These are phyloP conservation scores for Lepidothrix coronata DNA, from an alignment of 2,113 vertebrate species.

Conservation along the genomic window DNA sequence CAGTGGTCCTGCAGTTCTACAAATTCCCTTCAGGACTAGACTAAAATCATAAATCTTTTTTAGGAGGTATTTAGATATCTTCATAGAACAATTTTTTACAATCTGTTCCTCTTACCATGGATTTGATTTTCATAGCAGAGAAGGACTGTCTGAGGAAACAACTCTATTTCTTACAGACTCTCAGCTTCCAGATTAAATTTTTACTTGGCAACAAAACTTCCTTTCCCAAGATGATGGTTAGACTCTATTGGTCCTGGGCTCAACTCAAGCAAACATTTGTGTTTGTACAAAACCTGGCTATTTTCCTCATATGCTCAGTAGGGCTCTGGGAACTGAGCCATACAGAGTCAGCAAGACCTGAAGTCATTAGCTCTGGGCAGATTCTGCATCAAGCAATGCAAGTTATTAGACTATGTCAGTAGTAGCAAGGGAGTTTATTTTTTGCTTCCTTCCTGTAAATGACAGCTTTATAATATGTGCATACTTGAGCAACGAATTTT, in stretches of 20 bases:
- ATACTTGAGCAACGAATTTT: not conserved
- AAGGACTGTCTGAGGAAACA: constrained; percentile 45
- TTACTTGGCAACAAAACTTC: constrained; percentile 73
- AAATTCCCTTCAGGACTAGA: constrained; percentile 51
- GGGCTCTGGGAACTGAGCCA: constrained; percentile 63
- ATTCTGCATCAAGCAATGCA: constrained; percentile 8
- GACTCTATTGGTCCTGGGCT: constrained; percentile 58
- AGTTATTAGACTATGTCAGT: constrained; percentile 25
- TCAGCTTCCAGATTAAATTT: constrained; percentile 68
- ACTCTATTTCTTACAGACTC: constrained; percentile 60
- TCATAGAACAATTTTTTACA: constrained; percentile 30
- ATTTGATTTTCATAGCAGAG: constrained; percentile 61
- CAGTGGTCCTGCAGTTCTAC: constrained; percentile 3
- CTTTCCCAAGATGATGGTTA: constrained; percentile 63
- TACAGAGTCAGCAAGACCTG: constrained; percentile 37
- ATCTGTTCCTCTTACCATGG: constrained; percentile 27
- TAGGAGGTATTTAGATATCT: constrained; percentile 42
- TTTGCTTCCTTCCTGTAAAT: constrained; percentile 29
- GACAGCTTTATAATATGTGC: constrained; percentile 24
- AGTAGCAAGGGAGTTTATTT: constrained; percentile 46
- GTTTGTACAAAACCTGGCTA: constrained; percentile 67
- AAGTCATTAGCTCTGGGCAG: constrained; percentile 23
- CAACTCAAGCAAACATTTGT: constrained; percentile 70
- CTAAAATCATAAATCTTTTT: constrained; percentile 37
- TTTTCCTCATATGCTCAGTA: constrained; percentile 60